These are phyloP conservation scores for Ficedula albicollis DNA, from an alignment of 2,797 vertebrate genomes.

Conservation along the genomic window DNA sequence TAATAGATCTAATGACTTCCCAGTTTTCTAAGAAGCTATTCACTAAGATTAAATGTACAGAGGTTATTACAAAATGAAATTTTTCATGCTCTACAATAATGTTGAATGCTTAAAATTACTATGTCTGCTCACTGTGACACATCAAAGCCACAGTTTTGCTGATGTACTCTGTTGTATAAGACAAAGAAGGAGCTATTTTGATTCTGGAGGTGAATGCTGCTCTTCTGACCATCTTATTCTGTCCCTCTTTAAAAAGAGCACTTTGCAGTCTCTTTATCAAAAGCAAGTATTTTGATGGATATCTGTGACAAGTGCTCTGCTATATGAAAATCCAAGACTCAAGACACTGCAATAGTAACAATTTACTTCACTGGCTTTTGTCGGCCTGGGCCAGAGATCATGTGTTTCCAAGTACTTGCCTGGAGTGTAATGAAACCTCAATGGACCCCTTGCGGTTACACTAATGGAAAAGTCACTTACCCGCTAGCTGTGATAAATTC, in stretches of 20 bases:
- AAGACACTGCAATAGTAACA: background rate
- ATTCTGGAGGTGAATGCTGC: background rate
- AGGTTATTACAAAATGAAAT: background rate
- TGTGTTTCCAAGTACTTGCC: background rate
- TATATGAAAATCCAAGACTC: background rate
- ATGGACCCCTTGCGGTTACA: background rate
- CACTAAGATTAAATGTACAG: background rate
- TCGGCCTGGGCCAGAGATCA: background rate
- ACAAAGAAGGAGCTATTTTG: background rate
- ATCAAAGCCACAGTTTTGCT: background rate
- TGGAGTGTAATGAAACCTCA: background rate
- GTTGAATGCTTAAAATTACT: background rate
- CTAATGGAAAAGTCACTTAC: background rate
- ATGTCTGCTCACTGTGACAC: background rate
- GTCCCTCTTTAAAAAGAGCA: background rate
- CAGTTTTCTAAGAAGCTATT: background rate
- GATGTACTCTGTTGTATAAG: background rate
- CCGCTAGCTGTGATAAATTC: background rate
- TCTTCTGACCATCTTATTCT: background rate
- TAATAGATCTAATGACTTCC: background rate
- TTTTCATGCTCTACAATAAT: background rate
- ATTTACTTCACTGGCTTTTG: background rate
- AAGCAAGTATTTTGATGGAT: background rate
- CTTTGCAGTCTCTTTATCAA: background rate
- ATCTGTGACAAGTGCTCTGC: background rate